Base-by-base conservation (phyloP, 92 coral and sea anemone species). In the Umimayanthus kanabou region DNA sequence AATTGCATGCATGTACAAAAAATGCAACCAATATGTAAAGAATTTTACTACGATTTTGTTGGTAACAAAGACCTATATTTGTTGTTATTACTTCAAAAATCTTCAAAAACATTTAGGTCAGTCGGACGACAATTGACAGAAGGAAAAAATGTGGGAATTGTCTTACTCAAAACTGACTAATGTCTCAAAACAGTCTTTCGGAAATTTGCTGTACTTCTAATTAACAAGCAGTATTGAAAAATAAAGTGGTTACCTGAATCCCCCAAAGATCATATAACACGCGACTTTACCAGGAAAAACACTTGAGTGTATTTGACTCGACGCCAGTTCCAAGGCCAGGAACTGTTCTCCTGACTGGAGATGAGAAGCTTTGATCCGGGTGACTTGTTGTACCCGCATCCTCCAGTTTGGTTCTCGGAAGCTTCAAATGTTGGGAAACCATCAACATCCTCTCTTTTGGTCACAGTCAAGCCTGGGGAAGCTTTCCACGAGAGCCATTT, bases 231-330 rank as follows among this genome's bases (percentile, higher is more conserved):
- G 2, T 20, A 23, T 22, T 33, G 37, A 20, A 39, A 77, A 20
- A 22, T 18, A 39, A 25, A 55, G 1, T 28, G 8, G 1, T 79
- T 81, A 82, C 86, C 86, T 82, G 37, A 82, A 82, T 26, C 77
- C 76, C 30, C 86, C 86, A 28, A 82, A 69, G 66, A 82, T 69
- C 86, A 82, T 82, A 16, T 69, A 82, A n/a, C 86, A 82, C 29
- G 15, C 39, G 7, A 82, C 77, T 6, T 18, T 28, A 23, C 25
- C 14, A 0, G 8, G 0, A 30, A 82, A 49, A 82, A 82, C 26
- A 82, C 77, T 29, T 82, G 86, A n/a, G 86, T 82, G 86, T 82
- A 82, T 9, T n/a, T 82, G 86, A 82, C 40, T 82, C 86, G 86
- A 28, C 28, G 55, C 86, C 86, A 82, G 0, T 1, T 9, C 85